These are phyloP conservation scores for Carcinoscorpius rotundicauda DNA, from an alignment of 1,140 invertebrate species.

Conservation along the genomic window DNA sequence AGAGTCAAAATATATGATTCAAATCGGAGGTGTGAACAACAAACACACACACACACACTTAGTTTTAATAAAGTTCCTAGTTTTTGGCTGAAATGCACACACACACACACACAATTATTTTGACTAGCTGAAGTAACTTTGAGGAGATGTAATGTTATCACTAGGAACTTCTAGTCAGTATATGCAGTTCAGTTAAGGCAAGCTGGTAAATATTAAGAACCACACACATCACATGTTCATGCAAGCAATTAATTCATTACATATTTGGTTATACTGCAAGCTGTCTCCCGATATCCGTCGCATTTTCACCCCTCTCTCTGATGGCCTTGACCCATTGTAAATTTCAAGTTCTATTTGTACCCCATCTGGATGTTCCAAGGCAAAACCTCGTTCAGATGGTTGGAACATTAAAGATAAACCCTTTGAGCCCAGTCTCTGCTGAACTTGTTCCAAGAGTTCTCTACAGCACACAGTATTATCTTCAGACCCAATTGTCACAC, in stretches of 20 bases:
- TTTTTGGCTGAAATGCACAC: too few species aligned
- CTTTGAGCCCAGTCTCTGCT: slow-evolving; percentile 58
- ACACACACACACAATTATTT: too few species aligned
- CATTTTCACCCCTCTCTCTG: slow-evolving; percentile 68
- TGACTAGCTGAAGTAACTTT: too few species aligned
- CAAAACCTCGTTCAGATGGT: slow-evolving; percentile 32
- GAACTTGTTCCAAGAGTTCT: slow-evolving; percentile 66
- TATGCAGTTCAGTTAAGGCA: too few species aligned
- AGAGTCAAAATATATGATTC: too few species aligned
- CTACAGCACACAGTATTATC: slow-evolving; percentile 45
- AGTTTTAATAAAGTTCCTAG: too few species aligned
- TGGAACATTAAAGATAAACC: slow-evolving; percentile 44
- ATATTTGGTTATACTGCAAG: slow-evolving; percentile 75
- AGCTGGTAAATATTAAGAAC: too few species aligned
- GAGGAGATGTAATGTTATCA: too few species aligned
- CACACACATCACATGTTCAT: slow-evolving; percentile 36
- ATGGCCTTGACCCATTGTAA: slow-evolving; percentile 41
- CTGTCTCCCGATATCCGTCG: slow-evolving; percentile 82
- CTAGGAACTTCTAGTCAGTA: too few species aligned
- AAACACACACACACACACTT: too few species aligned
- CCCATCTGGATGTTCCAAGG: slow-evolving; percentile 64
- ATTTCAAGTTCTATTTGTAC: slow-evolving; percentile 78
- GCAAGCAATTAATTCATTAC: slow-evolving; percentile 77
- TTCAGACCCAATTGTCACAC: slow-evolving; percentile 59
- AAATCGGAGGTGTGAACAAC: too few species aligned